phyloP scores from a whole-genome alignment of 1,140 invertebrate species.

The Andricus grossulariae region DNA sequence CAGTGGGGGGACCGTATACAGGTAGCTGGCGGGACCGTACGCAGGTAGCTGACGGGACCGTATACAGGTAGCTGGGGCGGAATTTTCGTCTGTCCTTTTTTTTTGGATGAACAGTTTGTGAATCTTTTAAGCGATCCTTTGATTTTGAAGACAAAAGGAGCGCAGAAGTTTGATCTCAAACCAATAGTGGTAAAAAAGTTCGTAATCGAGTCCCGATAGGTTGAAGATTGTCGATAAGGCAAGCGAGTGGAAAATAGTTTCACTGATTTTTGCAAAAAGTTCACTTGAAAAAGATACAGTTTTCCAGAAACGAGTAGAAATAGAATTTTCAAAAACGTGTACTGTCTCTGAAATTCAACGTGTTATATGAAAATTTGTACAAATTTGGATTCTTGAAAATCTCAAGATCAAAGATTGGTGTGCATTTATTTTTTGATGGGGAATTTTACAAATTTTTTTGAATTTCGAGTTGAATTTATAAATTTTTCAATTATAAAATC shows the following conservation, averaged over 20 bases:
- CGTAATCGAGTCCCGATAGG: neutral
- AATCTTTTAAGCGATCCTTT: neutral
- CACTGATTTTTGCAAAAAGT: neutral
- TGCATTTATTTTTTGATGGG: too few species aligned
- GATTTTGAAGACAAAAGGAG: neutral
- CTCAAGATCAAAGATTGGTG: neutral
- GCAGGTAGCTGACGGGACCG: too few species aligned
- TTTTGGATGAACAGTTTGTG: too few species aligned
- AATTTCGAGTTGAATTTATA: too few species aligned
- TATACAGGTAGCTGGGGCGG: too few species aligned
- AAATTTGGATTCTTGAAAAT: neutral
- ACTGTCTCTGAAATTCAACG: neutral
- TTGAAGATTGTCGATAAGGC: slow-evolving; percentile 8
- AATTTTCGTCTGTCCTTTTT: too few species aligned
- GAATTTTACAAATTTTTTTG: too few species aligned
- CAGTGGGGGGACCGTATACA: too few species aligned
- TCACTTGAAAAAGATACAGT: neutral
- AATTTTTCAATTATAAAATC: too few species aligned
- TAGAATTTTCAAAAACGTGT: neutral
- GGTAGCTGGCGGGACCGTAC: too few species aligned
- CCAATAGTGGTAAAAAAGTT: neutral
- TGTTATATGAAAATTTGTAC: slow-evolving; percentile 19
- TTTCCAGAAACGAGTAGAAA: neutral
- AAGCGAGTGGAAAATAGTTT: neutral
- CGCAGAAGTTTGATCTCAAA: neutral